Evolutionary conservation across 1,140 invertebrate species (phyloP).

Genomic region (Drosophila triauraria): DNA sequence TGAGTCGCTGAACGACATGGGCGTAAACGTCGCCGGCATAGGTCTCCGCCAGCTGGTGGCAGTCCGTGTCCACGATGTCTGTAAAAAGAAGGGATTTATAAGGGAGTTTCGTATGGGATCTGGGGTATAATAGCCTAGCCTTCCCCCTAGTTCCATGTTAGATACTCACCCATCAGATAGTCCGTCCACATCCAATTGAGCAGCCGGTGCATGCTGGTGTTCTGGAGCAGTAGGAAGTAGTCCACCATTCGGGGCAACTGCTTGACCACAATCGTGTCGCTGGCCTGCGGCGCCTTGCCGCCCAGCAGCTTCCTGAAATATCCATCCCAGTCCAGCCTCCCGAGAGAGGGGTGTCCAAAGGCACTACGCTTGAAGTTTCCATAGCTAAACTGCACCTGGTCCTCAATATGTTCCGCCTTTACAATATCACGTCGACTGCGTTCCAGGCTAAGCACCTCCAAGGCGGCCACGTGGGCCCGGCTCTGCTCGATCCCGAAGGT

Average conservation of each 20-base stretch:
- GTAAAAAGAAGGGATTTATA: background rate
- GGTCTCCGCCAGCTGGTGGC: slow-evolving; percentile 60
- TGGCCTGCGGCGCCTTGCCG: slow-evolving; percentile 64
- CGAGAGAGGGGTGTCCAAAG: slow-evolving; percentile 52
- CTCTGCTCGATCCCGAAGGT: slow-evolving; percentile 68
- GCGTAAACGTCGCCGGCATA: slow-evolving; percentile 69
- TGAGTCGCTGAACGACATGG: slow-evolving; percentile 65
- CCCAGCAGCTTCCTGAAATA: slow-evolving; percentile 69
- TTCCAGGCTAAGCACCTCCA: slow-evolving; percentile 77
- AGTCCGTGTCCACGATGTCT: slow-evolving; percentile 62
- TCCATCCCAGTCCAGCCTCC: slow-evolving; percentile 66
- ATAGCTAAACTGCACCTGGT: slow-evolving; percentile 71
- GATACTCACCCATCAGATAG: slow-evolving; percentile 74
- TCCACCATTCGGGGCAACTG: slow-evolving; percentile 66
- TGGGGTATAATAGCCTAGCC: background rate
- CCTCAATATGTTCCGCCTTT: slow-evolving; percentile 59
- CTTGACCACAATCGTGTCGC: slow-evolving; percentile 63
- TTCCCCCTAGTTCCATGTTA: too few species aligned
- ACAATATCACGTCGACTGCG: slow-evolving; percentile 71
- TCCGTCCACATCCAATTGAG: slow-evolving; percentile 82
- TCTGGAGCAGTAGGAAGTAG: slow-evolving; percentile 64
- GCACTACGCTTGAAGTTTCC: slow-evolving; percentile 65
- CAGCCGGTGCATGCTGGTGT: slow-evolving; percentile 67
- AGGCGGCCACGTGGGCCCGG: slow-evolving; percentile 63
- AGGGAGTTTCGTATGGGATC: background rate